Percentiles rank a stretch among this genome's conserved stretches.
phyloP scores from a whole-genome alignment of 2,113 vertebrate species.

The Ceyx margarethae region DNA sequence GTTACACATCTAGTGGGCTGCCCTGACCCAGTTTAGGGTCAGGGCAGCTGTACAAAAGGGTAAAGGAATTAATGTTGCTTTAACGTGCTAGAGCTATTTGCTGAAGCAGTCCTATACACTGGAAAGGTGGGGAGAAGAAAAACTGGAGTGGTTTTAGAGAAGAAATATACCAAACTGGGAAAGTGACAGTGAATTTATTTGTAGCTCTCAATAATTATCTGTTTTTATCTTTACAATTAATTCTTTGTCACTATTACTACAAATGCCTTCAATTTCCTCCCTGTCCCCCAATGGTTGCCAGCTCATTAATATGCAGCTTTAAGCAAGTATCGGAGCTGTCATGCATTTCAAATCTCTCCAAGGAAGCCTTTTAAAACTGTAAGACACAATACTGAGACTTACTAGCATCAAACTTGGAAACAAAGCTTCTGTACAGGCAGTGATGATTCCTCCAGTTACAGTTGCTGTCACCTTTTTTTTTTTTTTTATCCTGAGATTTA shows the following conservation, averaged over 20 bases:
- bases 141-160: not conserved
- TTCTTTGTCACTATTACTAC: constrained; percentile 30
- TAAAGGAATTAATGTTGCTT: not conserved
- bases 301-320: constrained; percentile 46
- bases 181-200: constrained; percentile 17
- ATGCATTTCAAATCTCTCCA: constrained; percentile 52
- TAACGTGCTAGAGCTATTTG: not conserved
- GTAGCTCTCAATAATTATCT: not conserved
- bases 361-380: constrained; percentile 52
- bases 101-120: not conserved
- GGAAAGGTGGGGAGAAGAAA: not conserved
- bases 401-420: constrained; percentile 39
- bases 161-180: not conserved
- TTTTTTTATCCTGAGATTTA: not conserved
- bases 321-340: constrained; percentile 9
- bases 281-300: not conserved
- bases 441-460: constrained; percentile 35
- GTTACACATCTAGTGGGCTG: no score
- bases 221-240: constrained; percentile 35
- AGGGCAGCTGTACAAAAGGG: not conserved
- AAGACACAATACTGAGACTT: constrained; percentile 46
- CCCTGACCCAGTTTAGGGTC: no score
- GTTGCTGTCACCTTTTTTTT: constrained; percentile 22
- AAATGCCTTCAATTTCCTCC: constrained; percentile 33
- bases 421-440: constrained; percentile 20